Evolutionary conservation across 2,797 vertebrate species (phyloP).

Genomic region (Leptoclinus maculatus): DNA sequence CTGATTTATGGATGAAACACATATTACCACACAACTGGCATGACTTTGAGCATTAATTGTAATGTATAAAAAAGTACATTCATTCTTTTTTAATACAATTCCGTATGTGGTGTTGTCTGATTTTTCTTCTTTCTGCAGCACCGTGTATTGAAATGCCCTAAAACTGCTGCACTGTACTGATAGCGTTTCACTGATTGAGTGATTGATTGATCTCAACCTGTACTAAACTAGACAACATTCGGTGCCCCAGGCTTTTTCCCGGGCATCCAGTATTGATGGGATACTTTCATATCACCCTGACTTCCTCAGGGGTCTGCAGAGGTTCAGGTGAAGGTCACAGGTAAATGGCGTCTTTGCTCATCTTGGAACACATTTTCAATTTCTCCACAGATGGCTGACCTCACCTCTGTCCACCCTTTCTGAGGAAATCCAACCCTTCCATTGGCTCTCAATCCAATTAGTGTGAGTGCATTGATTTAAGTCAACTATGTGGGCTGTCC

Average conservation of each 20-base stretch:
- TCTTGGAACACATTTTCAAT: conserved; percentile 10
- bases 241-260: conserved; percentile 29
- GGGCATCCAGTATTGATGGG: conserved; percentile 29
- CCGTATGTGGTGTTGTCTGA: background rate
- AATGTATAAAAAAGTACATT: background rate
- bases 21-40: background rate
- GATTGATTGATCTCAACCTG: conserved; percentile 25
- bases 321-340: conserved; percentile 42
- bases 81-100: background rate
- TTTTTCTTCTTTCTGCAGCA: background rate
- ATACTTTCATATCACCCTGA: conserved; percentile 14
- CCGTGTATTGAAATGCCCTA: background rate
- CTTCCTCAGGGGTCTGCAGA: background rate
- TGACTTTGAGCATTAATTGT: background rate
- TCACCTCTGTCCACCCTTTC: conserved; percentile 14
- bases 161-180: background rate
- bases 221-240: conserved; percentile 9
- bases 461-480: conserved; percentile 67
- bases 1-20: background rate
- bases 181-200: conserved; percentile 5
- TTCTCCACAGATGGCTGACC: conserved; percentile 33
- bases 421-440: conserved; percentile 8
- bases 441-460: conserved; percentile 64
- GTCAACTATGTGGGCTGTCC: conserved; percentile 38
- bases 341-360: conserved; percentile 17